A percentile compares a stretch with the other conserved stretches of the same genome.
Evolutionary conservation across 1,140 invertebrate species (phyloP).

Genomic region (Vanessa atalanta): DNA sequence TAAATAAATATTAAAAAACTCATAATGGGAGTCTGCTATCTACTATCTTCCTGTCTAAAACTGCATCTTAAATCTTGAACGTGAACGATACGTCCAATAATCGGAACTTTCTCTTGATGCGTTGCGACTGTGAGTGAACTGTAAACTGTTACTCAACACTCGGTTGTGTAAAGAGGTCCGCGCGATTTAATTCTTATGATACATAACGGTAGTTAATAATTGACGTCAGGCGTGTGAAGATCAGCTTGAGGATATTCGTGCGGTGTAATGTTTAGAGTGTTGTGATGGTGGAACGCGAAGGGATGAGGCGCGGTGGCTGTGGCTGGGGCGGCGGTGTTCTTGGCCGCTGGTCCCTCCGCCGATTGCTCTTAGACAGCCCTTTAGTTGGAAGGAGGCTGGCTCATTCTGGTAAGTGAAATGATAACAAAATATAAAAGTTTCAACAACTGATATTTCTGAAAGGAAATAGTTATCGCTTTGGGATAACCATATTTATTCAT

Average conservation of each 20-base stretch:
- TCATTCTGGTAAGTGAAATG: constrained; percentile 61
- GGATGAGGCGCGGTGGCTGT: constrained; percentile 71
- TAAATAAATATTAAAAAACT: constrained; percentile 11
- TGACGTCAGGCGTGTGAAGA: constrained; percentile 34
- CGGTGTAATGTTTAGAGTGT: constrained; percentile 63
- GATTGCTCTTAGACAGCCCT: constrained; percentile 70
- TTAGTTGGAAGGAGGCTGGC: constrained; percentile 72
- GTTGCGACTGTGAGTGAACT: constrained; percentile 51
- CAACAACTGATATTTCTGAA: not conserved
- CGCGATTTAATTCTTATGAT: constrained; percentile 47
- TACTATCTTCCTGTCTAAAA: constrained; percentile 52
- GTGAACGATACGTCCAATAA: constrained; percentile 58
- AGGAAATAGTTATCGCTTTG: not conserved
- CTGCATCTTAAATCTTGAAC: constrained; percentile 62
- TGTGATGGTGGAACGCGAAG: constrained; percentile 74
- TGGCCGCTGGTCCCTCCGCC: constrained; percentile 70
- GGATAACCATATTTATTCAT: no score
- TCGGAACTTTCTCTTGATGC: constrained; percentile 75
- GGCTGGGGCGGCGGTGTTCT: constrained; percentile 74
- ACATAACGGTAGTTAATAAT: constrained; percentile 59
- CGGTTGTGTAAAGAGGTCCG: constrained; percentile 59
- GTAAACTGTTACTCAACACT: constrained; percentile 67
- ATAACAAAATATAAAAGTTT: not conserved
- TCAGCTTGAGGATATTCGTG: constrained; percentile 42
- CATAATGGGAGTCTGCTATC: constrained; percentile 33